These are phyloP conservation scores for Rhyzopertha dominica DNA, from an alignment of 1,140 invertebrate species.

Conservation along the genomic window DNA sequence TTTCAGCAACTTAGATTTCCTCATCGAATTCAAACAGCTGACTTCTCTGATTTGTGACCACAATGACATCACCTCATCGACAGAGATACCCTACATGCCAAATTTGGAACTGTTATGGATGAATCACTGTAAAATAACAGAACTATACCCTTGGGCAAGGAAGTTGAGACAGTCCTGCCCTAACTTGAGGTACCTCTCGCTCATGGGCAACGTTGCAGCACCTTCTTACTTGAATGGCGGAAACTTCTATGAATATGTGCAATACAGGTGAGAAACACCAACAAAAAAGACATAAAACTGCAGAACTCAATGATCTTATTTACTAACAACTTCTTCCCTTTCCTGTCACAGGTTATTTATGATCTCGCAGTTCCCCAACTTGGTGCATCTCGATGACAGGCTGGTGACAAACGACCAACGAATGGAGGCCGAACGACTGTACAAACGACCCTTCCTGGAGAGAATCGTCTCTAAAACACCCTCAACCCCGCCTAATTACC, in stretches of 20 bases:
- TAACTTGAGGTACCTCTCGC: constrained; percentile 60
- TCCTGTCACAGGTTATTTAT: constrained; percentile 64
- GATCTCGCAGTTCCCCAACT: constrained; percentile 60
- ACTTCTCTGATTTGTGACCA: constrained; percentile 70
- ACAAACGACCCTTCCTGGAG: constrained; percentile 55
- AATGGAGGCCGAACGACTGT: constrained; percentile 56
- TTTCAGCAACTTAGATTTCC: constrained; percentile 63
- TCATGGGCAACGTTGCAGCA: constrained; percentile 75
- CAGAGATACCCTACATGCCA: constrained; percentile 61
- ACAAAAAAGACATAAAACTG: too few species aligned
- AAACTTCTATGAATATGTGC: constrained; percentile 67
- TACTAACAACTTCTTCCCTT: too few species aligned
- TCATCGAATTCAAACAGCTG: constrained; percentile 62
- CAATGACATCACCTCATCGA: constrained; percentile 61
- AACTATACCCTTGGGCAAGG: constrained; percentile 65
- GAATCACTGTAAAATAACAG: constrained; percentile 63
- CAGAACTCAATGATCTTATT: too few species aligned
- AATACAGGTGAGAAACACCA: constrained; percentile 66
- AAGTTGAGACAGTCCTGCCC: constrained; percentile 60
- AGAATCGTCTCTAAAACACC: constrained; percentile 24
- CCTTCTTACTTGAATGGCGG: constrained; percentile 71
- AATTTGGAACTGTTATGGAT: constrained; percentile 70
- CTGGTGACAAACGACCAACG: constrained; percentile 57
- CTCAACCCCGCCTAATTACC: constrained; percentile 21
- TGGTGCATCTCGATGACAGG: constrained; percentile 62